A percentile compares a stretch with the other conserved stretches of the same genome.
phyloP scores from a whole-genome alignment of 2,113 vertebrate genomes.

The Haemorhous mexicanus region DNA sequence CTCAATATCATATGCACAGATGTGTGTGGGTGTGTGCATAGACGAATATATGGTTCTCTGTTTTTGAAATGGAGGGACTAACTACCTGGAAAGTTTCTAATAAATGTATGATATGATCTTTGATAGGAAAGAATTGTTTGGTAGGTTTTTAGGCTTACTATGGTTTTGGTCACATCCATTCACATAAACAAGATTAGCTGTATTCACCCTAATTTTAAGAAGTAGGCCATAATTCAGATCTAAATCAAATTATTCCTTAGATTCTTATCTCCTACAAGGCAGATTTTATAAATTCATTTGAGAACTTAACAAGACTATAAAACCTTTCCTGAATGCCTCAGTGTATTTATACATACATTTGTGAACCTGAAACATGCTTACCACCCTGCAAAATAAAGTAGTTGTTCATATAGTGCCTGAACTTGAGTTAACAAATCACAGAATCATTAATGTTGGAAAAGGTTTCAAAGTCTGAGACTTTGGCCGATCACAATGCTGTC shows the following conservation, averaged over 20 bases:
- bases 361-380: rapidly evolving
- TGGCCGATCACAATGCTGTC: rapidly evolving
- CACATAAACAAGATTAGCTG: neutral
- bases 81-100: neutral
- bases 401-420: neutral
- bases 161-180: neutral
- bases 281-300: neutral
- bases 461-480: neutral
- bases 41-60: neutral
- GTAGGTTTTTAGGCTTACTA: neutral
- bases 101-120: neutral
- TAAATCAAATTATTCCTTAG: neutral
- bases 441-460: neutral
- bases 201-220: neutral
- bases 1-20: neutral
- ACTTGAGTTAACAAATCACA: neutral
- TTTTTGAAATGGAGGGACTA: neutral
- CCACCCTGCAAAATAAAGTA: neutral
- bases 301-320: neutral
- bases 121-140: neutral
- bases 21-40: neutral
- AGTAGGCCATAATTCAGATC: neutral
- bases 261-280: neutral
- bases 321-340: neutral
- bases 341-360: neutral